Conservation (phyloP, 2,797 vertebrate genomes). For the Peromyscus nudipes region DNA sequence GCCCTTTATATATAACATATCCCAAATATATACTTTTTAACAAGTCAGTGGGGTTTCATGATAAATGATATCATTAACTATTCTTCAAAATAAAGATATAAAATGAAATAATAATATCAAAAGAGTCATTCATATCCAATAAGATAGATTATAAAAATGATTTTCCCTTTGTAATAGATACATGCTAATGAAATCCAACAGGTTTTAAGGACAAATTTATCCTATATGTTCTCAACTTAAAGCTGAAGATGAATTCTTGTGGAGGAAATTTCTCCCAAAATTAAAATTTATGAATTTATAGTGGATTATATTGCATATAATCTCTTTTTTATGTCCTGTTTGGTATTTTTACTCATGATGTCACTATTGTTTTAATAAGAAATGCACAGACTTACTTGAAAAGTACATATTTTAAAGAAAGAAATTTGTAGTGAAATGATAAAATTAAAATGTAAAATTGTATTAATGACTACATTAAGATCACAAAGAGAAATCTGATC, state of each 20-base stretch:
- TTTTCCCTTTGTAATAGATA: background rate
- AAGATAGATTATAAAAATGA: slow-evolving; percentile 1
- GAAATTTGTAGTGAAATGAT: slow-evolving; percentile 64
- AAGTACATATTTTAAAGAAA: background rate
- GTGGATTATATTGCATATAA: slow-evolving; percentile 7
- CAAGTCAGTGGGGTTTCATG: background rate
- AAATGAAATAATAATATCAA: slow-evolving; percentile 24
- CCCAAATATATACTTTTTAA: slow-evolving; percentile 22
- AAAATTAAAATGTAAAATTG: slow-evolving; percentile 58
- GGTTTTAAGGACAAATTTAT: slow-evolving; percentile 54
- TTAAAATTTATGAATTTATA: slow-evolving; percentile 41
- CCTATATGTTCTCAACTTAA: slow-evolving; percentile 52
- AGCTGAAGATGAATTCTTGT: background rate
- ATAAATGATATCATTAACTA: slow-evolving; percentile 35
- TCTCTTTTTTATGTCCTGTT: slow-evolving; percentile 52
- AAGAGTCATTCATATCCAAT: background rate
- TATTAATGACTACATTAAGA: background rate
- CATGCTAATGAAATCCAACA: background rate
- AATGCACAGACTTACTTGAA: background rate
- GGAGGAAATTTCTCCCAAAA: background rate
- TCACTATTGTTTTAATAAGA: slow-evolving; percentile 1
- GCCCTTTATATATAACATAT: background rate
- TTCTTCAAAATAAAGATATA: slow-evolving; percentile 51
- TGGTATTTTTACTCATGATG: background rate
- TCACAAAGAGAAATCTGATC: background rate